A percentile compares a stretch with the other conserved stretches of the same genome.
Evolutionary conservation across 2,797 vertebrate genomes (phyloP).

Genomic region (Tragelaphus eurycerus): DNA sequence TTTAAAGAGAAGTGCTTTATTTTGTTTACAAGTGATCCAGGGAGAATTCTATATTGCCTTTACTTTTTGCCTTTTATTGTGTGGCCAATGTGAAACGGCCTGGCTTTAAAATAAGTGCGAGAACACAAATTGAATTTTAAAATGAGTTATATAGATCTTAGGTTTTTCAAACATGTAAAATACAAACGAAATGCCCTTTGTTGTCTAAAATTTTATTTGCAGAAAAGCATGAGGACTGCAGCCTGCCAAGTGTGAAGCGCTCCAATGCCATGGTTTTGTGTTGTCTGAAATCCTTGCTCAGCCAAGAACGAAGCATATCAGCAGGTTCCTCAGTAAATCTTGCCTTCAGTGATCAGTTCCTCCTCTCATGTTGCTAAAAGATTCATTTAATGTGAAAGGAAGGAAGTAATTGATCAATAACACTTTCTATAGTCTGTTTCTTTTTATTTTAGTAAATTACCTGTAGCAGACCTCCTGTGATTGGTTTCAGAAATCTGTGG

Average conservation of each 20-base stretch:
- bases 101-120: neutral
- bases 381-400: neutral
- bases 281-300: neutral
- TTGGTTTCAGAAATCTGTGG: neutral
- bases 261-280: neutral
- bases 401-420: neutral
- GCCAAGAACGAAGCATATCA: neutral
- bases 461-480: neutral
- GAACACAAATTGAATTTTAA: slow-evolving; percentile 4
- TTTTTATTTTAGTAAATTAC: slow-evolving; percentile 2
- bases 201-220: neutral
- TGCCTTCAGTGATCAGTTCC: neutral
- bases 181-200: neutral
- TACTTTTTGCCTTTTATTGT: neutral
- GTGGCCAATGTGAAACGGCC: neutral
- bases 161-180: neutral
- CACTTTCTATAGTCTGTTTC: neutral
- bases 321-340: neutral
- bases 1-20: neutral
- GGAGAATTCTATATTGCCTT: neutral
- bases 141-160: neutral
- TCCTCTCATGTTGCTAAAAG: neutral
- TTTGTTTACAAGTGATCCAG: neutral
- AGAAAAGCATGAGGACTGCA: neutral
- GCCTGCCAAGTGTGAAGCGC: neutral